A percentile compares a stretch with the other conserved stretches of the same genome.
Conservation (phyloP, 2,797 vertebrate genomes). For the Okamejei kenojei region DNA sequence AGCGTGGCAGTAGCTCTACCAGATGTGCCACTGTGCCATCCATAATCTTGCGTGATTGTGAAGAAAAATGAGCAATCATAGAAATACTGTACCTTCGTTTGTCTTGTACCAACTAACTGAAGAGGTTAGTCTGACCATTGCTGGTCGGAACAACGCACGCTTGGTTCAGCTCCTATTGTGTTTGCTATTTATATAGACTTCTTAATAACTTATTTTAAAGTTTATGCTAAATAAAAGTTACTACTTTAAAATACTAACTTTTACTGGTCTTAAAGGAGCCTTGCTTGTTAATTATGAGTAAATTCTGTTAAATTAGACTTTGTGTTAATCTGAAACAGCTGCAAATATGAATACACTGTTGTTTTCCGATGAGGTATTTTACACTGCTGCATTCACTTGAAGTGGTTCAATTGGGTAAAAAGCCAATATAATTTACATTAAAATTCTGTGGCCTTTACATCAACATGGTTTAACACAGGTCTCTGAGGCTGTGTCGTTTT, state of each 20-base stretch:
- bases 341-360: background rate
- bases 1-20: too few species aligned
- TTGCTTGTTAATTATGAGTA: background rate
- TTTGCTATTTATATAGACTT: background rate
- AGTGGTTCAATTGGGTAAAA: background rate
- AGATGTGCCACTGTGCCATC: too few species aligned
- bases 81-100: background rate
- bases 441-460: background rate
- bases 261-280: background rate
- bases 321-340: background rate
- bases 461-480: background rate
- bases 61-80: background rate
- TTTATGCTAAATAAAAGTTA: background rate
- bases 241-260: background rate
- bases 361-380: background rate
- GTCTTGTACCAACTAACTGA: background rate
- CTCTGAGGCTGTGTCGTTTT: background rate
- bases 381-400: background rate
- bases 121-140: too few species aligned
- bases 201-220: background rate
- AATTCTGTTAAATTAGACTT: constrained; percentile 5
- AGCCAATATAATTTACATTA: background rate
- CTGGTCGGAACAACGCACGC: background rate
- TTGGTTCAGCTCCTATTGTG: background rate
- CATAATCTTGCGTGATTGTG: background rate